phyloP scores from a whole-genome alignment of 2,113 vertebrate genomes.

The Phylloscopus trochilus region DNA sequence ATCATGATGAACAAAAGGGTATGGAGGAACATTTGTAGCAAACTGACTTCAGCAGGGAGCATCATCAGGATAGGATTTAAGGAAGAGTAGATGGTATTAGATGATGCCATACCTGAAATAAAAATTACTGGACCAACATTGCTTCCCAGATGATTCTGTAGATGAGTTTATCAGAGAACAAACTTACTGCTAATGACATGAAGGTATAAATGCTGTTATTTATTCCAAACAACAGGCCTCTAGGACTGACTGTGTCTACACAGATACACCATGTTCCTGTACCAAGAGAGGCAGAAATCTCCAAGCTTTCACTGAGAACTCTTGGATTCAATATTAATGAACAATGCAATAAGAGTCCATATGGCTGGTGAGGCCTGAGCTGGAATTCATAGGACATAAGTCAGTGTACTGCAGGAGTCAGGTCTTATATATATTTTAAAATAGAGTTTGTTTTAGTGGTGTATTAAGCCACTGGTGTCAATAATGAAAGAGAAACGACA shows the following conservation, averaged over 20 bases:
- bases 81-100: background rate
- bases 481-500: slow-evolving; percentile 42
- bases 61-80: background rate
- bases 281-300: background rate
- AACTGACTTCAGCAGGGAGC: background rate
- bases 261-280: background rate
- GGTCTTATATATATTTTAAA: slow-evolving; percentile 41
- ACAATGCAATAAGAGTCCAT: background rate
- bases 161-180: background rate
- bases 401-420: background rate
- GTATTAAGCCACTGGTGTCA: slow-evolving; percentile 32
- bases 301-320: background rate
- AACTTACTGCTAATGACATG: background rate
- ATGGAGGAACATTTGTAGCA: background rate
- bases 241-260: background rate
- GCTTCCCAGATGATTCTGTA: background rate
- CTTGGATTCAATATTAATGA: slow-evolving; percentile 42
- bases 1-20: background rate
- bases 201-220: background rate
- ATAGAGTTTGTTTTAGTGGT: slow-evolving; percentile 5
- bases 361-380: background rate
- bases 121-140: background rate
- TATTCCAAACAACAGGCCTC: background rate
- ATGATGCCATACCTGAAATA: background rate
- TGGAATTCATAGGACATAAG: slow-evolving; percentile 11